Evolutionary conservation across 2,888 invertebrate species (phyloP), one percentile per base, ranked within the genome.

Genomic region (Latrodectus hesperus): DNA sequence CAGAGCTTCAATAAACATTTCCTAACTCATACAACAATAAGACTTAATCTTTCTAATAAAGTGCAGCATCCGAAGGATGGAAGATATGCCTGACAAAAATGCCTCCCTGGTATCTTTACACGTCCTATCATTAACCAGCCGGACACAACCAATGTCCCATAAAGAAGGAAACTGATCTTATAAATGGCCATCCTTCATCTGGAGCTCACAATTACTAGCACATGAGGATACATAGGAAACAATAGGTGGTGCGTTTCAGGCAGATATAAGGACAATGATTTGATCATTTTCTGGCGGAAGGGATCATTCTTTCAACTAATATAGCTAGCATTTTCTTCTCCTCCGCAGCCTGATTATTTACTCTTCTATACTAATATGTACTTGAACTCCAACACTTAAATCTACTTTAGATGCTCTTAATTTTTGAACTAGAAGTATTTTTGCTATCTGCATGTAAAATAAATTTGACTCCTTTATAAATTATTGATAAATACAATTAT

Each of bases 151-250:
- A 67, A 67, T 73, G 26, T 22, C 51, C 52, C 74, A 81, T 81
- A 81, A 81, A 74, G 81, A 81, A 74, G 52, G 17, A 74, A 52
- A 67, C 72, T 38, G 74, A 81, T 74, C 73, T 52, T 70, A 17
- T 76, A 70, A 71, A 26, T 53, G 71, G 64, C 70, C 71, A 38
- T 65, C 26, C 76, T 49, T 72, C 76, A 71, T 52, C 70, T 76
- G 64, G 83, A 51, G 70, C 70, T 83, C 83, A 76, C 83, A 83
- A 83, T 83, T 76, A 83, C 76, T 12, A 64, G 71, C 22, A n/a
- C 38, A 70, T 49, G 9, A 22, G 17, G 55, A 82, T 71, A 55
- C 60, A 51, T 22, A 11, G 76, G 68, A 76, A 75, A 76, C 83
- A 83, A 83, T 76, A 11, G 67, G 26, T 77, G n/a, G n/a, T 12